Evolutionary conservation across 2,113 vertebrate genomes (phyloP).

Genomic region (Psittacula cyanocephala): DNA sequence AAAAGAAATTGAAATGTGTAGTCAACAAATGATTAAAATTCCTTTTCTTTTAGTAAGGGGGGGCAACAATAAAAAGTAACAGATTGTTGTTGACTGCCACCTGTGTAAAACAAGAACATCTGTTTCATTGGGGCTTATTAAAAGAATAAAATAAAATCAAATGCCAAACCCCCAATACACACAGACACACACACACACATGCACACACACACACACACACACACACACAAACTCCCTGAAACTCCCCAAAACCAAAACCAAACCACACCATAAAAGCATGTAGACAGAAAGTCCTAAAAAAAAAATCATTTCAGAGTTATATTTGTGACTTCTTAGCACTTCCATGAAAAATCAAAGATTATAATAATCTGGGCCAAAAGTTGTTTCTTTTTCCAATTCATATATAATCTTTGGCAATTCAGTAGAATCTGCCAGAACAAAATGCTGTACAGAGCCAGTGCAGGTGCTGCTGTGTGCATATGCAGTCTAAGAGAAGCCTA

Average conservation of each 20-base stretch:
- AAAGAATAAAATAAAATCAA: not conserved
- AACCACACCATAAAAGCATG: not conserved
- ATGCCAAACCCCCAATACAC: not conserved
- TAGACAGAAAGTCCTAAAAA: not conserved
- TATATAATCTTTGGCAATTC: not conserved
- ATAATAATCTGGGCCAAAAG: not conserved
- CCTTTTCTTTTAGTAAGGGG: not conserved
- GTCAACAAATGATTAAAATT: not conserved
- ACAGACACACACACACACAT: not conserved
- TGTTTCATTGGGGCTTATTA: not conserved
- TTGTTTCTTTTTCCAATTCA: not conserved
- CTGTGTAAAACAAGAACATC: not conserved
- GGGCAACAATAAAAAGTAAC: not conserved
- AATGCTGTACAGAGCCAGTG: not conserved
- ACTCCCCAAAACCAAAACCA: not conserved
- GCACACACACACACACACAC: not conserved
- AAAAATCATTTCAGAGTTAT: not conserved
- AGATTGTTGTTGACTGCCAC: not conserved
- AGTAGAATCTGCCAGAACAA: not conserved
- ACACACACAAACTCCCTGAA: not conserved
- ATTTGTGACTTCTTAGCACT: not conserved
- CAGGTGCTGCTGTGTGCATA: not conserved
- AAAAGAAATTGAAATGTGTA: not conserved
- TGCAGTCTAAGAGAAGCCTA: not conserved
- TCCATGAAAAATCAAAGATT: not conserved